These are phyloP conservation scores for Hypsibius dujardini DNA, from an alignment of 1,140 invertebrate genomes.

Conservation along the genomic window DNA sequence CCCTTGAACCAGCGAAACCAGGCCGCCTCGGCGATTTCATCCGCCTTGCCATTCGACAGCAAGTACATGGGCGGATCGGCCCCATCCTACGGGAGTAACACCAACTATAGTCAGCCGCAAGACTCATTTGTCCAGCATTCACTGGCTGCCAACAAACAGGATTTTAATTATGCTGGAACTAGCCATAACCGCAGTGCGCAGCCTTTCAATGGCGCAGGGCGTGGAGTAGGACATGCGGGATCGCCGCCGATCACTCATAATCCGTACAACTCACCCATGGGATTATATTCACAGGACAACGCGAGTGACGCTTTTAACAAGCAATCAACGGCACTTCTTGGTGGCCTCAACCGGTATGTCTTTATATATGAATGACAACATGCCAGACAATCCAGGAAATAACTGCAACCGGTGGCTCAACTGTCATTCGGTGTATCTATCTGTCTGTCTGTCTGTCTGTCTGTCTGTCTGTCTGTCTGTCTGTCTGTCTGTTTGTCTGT, in stretches of 20 bases:
- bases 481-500: no score
- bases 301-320: neutral
- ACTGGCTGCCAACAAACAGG: slow-evolving; percentile 15
- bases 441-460: no score
- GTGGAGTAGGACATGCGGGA: neutral
- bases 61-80: slow-evolving; percentile 2
- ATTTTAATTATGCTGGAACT: neutral
- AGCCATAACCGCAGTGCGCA: slow-evolving; percentile 2
- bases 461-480: no score
- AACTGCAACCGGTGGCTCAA: no score
- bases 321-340: neutral
- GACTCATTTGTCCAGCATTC: slow-evolving; percentile 10
- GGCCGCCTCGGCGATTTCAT: neutral
- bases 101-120: neutral
- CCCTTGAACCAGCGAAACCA: neutral
- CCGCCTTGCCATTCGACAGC: neutral
- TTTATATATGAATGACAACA: no score
- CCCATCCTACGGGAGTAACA: neutral
- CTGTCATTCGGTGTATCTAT: no score
- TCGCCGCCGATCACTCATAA: neutral
- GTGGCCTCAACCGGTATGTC: no score
- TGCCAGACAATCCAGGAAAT: no score
- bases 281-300: slow-evolving; percentile 5
- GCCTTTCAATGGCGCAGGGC: neutral
- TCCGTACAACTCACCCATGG: slow-evolving; percentile 17